A percentile compares a stretch with the other conserved stretches of the same genome.
Conservation (phyloP, 2,113 vertebrate genomes). For the Dasypus novemcinctus region DNA sequence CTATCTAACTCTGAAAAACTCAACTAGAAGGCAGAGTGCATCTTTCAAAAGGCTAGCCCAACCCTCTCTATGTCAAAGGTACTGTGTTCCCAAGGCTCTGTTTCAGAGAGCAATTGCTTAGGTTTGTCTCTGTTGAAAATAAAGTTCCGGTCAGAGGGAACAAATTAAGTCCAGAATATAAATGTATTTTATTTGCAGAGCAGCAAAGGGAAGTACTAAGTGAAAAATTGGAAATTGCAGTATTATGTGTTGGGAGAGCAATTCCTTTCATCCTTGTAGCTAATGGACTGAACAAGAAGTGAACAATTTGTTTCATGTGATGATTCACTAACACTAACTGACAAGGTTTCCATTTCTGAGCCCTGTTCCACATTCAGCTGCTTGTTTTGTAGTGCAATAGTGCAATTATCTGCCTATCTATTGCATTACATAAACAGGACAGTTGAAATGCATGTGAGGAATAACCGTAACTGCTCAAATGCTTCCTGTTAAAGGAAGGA, state of each 20-base stretch:
- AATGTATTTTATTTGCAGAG: slow-evolving; percentile 77
- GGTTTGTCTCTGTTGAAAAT: slow-evolving; percentile 75
- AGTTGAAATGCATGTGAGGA: slow-evolving; percentile 70
- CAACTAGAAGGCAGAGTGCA: not conserved
- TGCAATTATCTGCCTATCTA: slow-evolving; percentile 82
- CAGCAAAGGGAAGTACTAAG: slow-evolving; percentile 80
- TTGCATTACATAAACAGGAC: slow-evolving; percentile 77
- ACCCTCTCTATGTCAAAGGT: not conserved
- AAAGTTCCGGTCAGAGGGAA: slow-evolving; percentile 78
- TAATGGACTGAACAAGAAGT: slow-evolving; percentile 86
- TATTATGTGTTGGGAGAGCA: slow-evolving; percentile 82
- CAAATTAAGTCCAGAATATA: slow-evolving; percentile 79
- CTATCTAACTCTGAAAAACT: not conserved
- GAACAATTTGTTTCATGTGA: slow-evolving; percentile 85
- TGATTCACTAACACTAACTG: slow-evolving; percentile 84
- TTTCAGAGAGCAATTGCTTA: slow-evolving; percentile 65
- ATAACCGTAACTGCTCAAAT: slow-evolving; percentile 76
- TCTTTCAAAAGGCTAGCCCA: not conserved
- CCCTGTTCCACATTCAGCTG: slow-evolving; percentile 77
- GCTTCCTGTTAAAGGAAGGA: slow-evolving; percentile 72
- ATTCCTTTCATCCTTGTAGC: slow-evolving; percentile 82
- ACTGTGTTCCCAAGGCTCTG: slow-evolving; percentile 4
- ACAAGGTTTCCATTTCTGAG: slow-evolving; percentile 83
- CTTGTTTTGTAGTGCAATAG: slow-evolving; percentile 83
- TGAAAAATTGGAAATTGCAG: slow-evolving; percentile 84